Conservation (phyloP, 2,888 invertebrate genomes). For the Campoletis raptor region DNA sequence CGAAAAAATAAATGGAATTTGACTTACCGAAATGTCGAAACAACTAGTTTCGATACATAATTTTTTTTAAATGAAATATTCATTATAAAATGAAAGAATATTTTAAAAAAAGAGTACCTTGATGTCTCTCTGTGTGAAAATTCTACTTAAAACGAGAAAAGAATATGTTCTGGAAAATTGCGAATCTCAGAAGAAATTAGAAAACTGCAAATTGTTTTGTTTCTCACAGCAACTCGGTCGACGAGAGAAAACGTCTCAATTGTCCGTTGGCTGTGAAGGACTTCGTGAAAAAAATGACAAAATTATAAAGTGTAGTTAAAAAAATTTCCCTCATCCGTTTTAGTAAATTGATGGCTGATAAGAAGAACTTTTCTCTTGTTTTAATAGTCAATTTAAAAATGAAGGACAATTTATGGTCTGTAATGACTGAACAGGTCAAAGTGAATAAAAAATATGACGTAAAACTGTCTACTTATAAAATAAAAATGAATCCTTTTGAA, state of each 20-base stretch:
- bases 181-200: conserved; percentile 4
- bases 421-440: background rate
- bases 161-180: conserved; percentile 1
- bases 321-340: background rate
- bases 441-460: background rate
- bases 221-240: conserved; percentile 5
- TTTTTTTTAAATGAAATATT: background rate
- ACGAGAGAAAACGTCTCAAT: conserved; percentile 12
- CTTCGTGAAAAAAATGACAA: conserved; percentile 3
- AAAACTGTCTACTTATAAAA: background rate
- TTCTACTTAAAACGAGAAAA: background rate
- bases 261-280: background rate
- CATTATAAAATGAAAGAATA: background rate
- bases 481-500: background rate
- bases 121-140: conserved; percentile 1
- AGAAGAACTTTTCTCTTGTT: background rate
- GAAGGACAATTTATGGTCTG: background rate
- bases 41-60: background rate
- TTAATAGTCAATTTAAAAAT: background rate
- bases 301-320: background rate
- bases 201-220: background rate
- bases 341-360: background rate
- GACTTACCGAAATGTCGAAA: background rate
- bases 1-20: background rate
- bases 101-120: background rate